phyloP scores from a whole-genome alignment of 2,797 vertebrate genomes.

The Salarias fasciatus region DNA sequence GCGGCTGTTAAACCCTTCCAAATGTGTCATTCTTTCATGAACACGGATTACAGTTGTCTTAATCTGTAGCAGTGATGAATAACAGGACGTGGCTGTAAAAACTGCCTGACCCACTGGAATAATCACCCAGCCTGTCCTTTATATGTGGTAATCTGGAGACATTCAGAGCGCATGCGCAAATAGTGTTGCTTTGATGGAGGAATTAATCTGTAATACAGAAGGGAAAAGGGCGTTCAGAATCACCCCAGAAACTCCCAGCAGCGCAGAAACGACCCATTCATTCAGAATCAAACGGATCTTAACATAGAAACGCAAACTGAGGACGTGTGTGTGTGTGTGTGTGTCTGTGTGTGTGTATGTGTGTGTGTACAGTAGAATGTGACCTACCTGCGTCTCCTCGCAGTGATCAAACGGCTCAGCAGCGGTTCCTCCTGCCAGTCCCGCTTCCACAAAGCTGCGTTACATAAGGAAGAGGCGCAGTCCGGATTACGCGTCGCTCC shows the following conservation, averaged over 20 bases:
- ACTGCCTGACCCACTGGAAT: constrained; percentile 41
- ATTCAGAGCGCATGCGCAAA: constrained; percentile 71
- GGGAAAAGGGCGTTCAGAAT: constrained; percentile 10
- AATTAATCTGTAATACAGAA: constrained; percentile 54
- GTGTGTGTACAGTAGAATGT: background rate
- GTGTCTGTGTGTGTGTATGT: no score
- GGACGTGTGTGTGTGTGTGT: background rate
- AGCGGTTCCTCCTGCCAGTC: constrained; percentile 26
- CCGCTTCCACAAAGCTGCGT: constrained; percentile 63
- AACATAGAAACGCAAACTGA: no score
- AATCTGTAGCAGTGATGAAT: background rate
- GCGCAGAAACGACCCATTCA: background rate
- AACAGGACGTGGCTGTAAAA: constrained; percentile 15
- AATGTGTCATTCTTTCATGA: background rate
- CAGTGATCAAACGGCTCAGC: constrained; percentile 30
- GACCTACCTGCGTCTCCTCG: constrained; percentile 68
- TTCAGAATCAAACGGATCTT: accelerated
- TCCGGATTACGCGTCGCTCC: constrained; percentile 16
- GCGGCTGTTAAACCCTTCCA: background rate
- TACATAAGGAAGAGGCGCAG: constrained; percentile 73
- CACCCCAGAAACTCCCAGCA: background rate
- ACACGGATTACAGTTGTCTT: background rate
- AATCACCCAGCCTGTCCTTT: constrained; percentile 44
- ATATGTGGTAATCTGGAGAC: constrained; percentile 57
- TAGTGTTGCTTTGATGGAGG: constrained; percentile 32